Percentiles rank a stretch among this genome's conserved stretches.
phyloP scores from a whole-genome alignment of 2,113 vertebrate species.

The Cyanoramphus novaezelandiae region DNA sequence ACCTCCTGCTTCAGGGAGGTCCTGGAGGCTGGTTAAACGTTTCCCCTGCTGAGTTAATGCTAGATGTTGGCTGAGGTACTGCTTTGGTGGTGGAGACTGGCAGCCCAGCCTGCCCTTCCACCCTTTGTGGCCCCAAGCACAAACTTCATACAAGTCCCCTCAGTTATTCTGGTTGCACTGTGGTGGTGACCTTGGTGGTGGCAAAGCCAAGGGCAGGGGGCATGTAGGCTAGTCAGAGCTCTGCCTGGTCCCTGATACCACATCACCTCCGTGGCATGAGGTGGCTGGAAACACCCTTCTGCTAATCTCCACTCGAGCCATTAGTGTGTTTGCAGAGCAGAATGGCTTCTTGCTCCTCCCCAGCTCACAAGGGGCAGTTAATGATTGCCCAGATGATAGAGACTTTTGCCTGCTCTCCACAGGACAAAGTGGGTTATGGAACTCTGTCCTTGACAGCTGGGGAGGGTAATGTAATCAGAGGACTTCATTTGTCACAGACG shows the following conservation, averaged over 20 bases:
- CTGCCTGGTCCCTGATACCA: neutral
- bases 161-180: neutral
- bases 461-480: neutral
- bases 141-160: neutral
- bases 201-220: neutral
- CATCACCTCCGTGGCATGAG: neutral
- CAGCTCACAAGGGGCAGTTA: neutral
- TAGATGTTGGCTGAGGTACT: neutral
- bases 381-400: neutral
- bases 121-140: neutral
- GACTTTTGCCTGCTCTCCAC: neutral
- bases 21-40: conserved; percentile 2
- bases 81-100: neutral
- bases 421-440: neutral
- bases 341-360: neutral
- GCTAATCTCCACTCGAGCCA: neutral
- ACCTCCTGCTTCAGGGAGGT: neutral
- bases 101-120: neutral
- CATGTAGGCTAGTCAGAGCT: neutral
- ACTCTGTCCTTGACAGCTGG: neutral
- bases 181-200: neutral
- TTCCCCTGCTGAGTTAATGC: neutral
- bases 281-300: neutral
- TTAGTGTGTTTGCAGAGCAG: conserved; percentile 8
- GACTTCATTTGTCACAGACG: neutral